Conservation (phyloP, 2,888 invertebrate species). For the Ptychoptera contaminata region DNA sequence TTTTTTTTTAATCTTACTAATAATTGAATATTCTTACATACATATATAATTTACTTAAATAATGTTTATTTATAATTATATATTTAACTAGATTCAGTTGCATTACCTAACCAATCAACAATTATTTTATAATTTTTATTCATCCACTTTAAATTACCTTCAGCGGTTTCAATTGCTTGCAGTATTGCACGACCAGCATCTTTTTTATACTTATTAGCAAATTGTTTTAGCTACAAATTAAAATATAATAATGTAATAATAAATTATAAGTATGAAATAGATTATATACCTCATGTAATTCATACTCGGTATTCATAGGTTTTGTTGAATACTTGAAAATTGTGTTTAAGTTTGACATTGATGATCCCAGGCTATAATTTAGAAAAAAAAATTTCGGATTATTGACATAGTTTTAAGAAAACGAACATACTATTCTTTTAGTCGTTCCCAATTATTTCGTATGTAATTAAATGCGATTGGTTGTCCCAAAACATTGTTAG, state of each 20-base stretch:
- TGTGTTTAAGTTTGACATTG: slow-evolving; percentile 49
- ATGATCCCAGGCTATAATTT: slow-evolving; percentile 50
- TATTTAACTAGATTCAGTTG: neutral
- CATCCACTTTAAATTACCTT: slow-evolving; percentile 76
- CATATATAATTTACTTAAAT: neutral
- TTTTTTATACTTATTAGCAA: slow-evolving; percentile 43
- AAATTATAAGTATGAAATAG: slow-evolving; percentile 1
- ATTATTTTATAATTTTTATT: slow-evolving; percentile 56
- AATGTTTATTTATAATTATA: too few relatives aligned
- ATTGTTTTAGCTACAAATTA: slow-evolving; percentile 45
- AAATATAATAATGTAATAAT: slow-evolving; percentile 5
- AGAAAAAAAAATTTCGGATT: neutral
- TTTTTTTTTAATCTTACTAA: too few relatives aligned
- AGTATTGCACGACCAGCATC: slow-evolving; percentile 59
- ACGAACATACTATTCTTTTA: slow-evolving; percentile 53
- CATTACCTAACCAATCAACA: slow-evolving; percentile 49
- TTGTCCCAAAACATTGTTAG: slow-evolving; percentile 61
- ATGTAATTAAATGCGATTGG: slow-evolving; percentile 68
- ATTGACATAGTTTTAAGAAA: slow-evolving; percentile 14
- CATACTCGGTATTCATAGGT: slow-evolving; percentile 57
- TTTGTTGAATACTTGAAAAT: slow-evolving; percentile 58
- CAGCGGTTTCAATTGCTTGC: slow-evolving; percentile 65
- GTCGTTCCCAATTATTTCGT: slow-evolving; percentile 55
- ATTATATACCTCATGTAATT: slow-evolving; percentile 53
- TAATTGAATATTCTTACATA: too few relatives aligned